Evolutionary conservation across 2,797 vertebrate genomes (phyloP), one percentile per base, ranked within the genome.

Genomic region (Menidia menidia): DNA sequence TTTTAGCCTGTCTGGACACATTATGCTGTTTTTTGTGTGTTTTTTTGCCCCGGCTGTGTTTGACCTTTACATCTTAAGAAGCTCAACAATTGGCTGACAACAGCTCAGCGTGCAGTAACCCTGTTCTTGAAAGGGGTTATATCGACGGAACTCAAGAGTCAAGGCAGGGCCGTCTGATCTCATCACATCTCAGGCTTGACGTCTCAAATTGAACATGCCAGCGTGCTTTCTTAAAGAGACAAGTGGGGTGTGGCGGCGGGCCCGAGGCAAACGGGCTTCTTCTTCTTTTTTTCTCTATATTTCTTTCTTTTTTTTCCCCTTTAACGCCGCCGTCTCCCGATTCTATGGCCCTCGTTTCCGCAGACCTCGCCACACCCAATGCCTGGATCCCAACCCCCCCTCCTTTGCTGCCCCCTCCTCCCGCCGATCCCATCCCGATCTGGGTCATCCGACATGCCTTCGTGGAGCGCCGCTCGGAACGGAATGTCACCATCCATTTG

Each of bases 401-500:
- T 60, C 61, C 68, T 76, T 66, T 54, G 56, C 79, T 4, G 63
- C 19, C 14, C 3, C 9, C 68, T 5, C 53, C 35, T 0, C 60
- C 53, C 41, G 30, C 63, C 53, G 64, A 67, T 76, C 64, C 44
- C 64, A 45, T 62, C 76, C 72, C 56, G 64, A 92, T 90, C 87
- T 92, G 88, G 91, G 91, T 92, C 91, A 91, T 58, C 61, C 84
- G 75, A 87, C 78, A 76, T 44, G 88, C 83, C 81, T 87, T 72
- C 54, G 4, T 81, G 74, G 81, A 88, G 86, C 64, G 60, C 77
- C 54, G 60, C 78, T 82, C 78, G 45, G 86, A 77, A 89, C 59
- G 75, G 85, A 87, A 89, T 88, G 90, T 89, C 91, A 87, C 78
- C 87, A 88, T 89, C 73, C 83, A 89, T 90, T 92, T 89, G 83